Evolutionary conservation across 2,797 vertebrate genomes (phyloP), one percentile per base, ranked within the genome.

Genomic region (Moxostoma hubbsi): DNA sequence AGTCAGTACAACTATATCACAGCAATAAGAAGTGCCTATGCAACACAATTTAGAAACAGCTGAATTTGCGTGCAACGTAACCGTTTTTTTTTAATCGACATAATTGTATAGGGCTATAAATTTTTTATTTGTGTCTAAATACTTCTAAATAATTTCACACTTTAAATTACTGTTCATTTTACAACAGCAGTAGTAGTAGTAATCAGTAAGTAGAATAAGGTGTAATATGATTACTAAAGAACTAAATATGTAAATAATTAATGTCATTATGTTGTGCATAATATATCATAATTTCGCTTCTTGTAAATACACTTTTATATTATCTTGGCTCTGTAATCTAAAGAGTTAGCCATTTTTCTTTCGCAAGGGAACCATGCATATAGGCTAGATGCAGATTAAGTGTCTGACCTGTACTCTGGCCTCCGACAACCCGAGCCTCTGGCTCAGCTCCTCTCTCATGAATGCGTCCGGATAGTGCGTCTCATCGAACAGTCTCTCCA

Each of bases 401-500:
- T 46, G 13, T 10, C 89, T 84, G 95, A 97, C 97, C 95, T 98
- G 97, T 57, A 97, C 97, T 79, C 97, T 91, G 89, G 96, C 97
- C 90, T 98, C 97, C 1, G 97, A 97, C 59, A 97, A 94, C 68
- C 97, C 97, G 89, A 98, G 94, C 24, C 97, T 85, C 92, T 98
- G 97, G 92, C 97, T 98, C 77, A 98, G 94, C 88, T 98, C 97
- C 89, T 98, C 97, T 53, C 97, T 93, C 97, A 98, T 98, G 91
- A 98, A 98, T 79, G 97, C 97, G 88, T 98, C 97, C 18, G 97
- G 97, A 79, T 98, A 98, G 91, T 98, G 97, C 18, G 97, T 98
- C 90, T 98, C 97, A 70, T 98, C 97, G 87, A 98, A 98, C 70
- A 98, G 95, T 86, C 97, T 91, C 89, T 98, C 97, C 86, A 98